A percentile compares a stretch with the other conserved stretches of the same genome.
phyloP scores from a whole-genome alignment of 2,888 invertebrate genomes.

The Strigamia transsilvanica region DNA sequence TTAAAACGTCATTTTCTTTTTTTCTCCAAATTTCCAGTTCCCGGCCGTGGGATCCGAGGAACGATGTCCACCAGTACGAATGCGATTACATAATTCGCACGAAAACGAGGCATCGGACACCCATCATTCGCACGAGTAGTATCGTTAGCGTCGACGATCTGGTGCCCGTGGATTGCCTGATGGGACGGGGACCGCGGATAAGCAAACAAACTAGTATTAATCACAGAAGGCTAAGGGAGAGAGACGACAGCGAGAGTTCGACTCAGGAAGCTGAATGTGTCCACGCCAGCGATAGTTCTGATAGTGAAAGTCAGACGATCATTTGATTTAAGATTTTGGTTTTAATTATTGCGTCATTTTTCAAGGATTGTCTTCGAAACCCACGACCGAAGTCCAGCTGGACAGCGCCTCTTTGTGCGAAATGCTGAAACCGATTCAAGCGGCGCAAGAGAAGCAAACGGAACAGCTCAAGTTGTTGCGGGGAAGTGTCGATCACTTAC shows the following conservation, averaged over 20 bases:
- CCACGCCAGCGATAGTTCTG: constrained; percentile 53
- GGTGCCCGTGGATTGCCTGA: constrained; percentile 6
- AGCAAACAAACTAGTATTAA: constrained; percentile 42
- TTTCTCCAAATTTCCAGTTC: constrained; percentile 66
- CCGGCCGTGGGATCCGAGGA: constrained; percentile 87
- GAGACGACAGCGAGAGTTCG: constrained; percentile 55
- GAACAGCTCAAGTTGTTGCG: not conserved
- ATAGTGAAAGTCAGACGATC: constrained; percentile 49
- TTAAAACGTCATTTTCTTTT: constrained; percentile 26
- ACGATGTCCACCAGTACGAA: constrained; percentile 88
- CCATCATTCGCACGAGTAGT: constrained; percentile 76
- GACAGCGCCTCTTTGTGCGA: not conserved
- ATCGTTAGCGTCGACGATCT: constrained; percentile 72
- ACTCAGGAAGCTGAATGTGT: constrained; percentile 53
- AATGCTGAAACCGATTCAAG: constrained; percentile 4
- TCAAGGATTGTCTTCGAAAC: not conserved
- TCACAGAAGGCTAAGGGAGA: constrained; percentile 28
- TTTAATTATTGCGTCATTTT: not conserved
- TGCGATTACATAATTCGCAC: constrained; percentile 80
- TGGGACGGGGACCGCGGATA: not conserved
- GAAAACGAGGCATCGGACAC: constrained; percentile 77
- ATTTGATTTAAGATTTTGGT: not conserved
- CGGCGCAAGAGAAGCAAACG: constrained; percentile 11
- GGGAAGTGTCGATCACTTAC: not conserved
- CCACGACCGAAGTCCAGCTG: not conserved